These are phyloP conservation scores for Monoplex corrugatus DNA, from an alignment of 2,888 invertebrate species.

Conservation along the genomic window DNA sequence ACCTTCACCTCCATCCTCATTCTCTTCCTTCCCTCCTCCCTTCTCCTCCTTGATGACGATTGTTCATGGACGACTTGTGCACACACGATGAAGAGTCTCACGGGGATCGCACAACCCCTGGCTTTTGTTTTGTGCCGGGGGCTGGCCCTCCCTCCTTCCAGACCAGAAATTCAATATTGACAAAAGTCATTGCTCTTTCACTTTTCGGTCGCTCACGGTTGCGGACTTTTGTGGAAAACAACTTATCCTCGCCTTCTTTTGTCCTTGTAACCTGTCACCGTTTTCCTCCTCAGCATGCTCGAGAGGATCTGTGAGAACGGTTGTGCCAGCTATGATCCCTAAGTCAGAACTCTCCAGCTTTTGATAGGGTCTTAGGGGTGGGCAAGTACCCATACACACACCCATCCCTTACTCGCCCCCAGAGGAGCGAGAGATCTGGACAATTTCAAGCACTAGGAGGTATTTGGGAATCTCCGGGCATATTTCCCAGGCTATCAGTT, in stretches of 20 bases:
- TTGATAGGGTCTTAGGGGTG: conserved; percentile 19
- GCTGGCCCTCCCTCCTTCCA: neutral
- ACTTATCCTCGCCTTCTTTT: conserved; percentile 31
- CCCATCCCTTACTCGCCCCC: neutral
- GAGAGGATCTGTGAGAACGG: neutral
- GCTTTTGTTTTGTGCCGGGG: neutral
- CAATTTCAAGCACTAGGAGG: neutral
- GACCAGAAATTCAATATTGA: conserved; percentile 29
- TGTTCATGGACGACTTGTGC: too few species aligned
- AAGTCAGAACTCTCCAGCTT: conserved; percentile 25
- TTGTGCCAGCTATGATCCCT: conserved; percentile 34
- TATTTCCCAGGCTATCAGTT: neutral
- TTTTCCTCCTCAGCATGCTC: neutral
- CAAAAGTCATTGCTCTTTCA: conserved; percentile 40
- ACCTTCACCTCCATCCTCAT: neutral
- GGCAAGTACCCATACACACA: neutral
- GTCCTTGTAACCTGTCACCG: neutral
- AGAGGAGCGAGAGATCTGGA: neutral
- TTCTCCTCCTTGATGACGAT: neutral
- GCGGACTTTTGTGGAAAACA: conserved; percentile 32
- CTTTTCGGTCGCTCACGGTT: neutral
- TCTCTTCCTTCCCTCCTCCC: neutral
- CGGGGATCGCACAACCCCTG: neutral
- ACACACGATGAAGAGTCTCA: too few species aligned
- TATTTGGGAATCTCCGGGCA: neutral